Base-by-base conservation (phyloP, 2,113 vertebrate genomes). In the Oncorhynchus mykiss region DNA sequence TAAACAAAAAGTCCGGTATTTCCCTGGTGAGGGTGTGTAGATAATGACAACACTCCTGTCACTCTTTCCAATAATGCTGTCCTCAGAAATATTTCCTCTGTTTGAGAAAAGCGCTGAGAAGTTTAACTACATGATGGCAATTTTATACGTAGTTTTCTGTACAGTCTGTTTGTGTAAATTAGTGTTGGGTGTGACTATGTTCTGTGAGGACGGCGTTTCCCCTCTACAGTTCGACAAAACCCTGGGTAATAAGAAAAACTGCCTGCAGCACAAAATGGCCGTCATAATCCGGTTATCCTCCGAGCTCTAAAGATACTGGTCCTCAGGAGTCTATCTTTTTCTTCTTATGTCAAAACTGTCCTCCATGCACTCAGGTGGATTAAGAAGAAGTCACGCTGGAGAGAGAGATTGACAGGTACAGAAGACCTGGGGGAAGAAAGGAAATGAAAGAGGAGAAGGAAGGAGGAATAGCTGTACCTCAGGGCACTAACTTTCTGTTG, bases 341-440 rank as follows among this genome's bases (percentile, higher is more conserved):
- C 88, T 91, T 91, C 89, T 91, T 90, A 88, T 89, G 91, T 91
- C 90, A 90, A 91, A 92, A 92, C 81, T 91, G 90, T 92, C 91
- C 83, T 92, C 90, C 82, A 80, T 91, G 91, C 91, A 91, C 88
- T 91, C 91, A 88, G 86, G 89, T 87, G 91, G 91, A 91, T 91
- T 92, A 91, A 12, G 39, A 45, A 45, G 39, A 45, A 86, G 85
- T 81, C 82, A 87, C 79, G 72, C 80, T 74, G 84, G 75, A 89
- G 80, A 90, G 86, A 90, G 81, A 87, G 88, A 86, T 72, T 85
- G 86, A 87, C 89, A 88, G 90, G 89, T 90, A 87, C 74, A 72
- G 86, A 86, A 87, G 80, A 86, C 83, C 86, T 66, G 76, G 69
- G 69, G 85, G 71, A 59, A 59, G 54, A 67, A 67, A 31, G 3